Conservation (phyloP, 2,797 vertebrate species). For the Phalanger gymnotis region DNA sequence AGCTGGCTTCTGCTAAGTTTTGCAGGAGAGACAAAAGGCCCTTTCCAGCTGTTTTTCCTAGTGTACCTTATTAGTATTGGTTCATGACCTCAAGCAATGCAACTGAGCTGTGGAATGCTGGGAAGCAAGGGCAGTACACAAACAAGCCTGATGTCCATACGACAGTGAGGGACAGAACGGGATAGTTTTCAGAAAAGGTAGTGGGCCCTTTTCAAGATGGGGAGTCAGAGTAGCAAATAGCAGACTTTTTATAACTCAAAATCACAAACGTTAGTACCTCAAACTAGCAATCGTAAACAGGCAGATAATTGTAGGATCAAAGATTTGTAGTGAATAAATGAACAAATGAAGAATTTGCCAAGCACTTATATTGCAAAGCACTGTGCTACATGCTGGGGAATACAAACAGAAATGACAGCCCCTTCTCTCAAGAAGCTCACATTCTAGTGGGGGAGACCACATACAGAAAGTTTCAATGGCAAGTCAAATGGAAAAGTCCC, state of each 20-base stretch:
- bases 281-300: not conserved
- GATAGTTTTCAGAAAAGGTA: not conserved
- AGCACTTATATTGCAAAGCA: not conserved
- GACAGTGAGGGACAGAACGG: not conserved
- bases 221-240: not conserved
- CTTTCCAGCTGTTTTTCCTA: not conserved
- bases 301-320: constrained; percentile 7
- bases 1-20: not conserved
- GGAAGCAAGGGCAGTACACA: not conserved
- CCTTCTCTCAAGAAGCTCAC: not conserved
- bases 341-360: not conserved
- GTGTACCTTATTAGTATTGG: constrained; percentile 23
- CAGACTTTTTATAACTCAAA: constrained; percentile 27
- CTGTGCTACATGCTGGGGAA: not conserved
- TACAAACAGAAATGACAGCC: not conserved
- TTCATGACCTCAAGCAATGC: constrained; percentile 49
- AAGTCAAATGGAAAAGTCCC: not conserved
- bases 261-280: not conserved
- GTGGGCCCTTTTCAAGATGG: not conserved
- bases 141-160: not conserved
- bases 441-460: not conserved
- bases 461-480: not conserved
- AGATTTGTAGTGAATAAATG: not conserved
- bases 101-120: not conserved
- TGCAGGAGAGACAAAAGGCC: not conserved